Evolutionary conservation across 2,113 vertebrate species (phyloP).

Genomic region (Bambusicola thoracicus): DNA sequence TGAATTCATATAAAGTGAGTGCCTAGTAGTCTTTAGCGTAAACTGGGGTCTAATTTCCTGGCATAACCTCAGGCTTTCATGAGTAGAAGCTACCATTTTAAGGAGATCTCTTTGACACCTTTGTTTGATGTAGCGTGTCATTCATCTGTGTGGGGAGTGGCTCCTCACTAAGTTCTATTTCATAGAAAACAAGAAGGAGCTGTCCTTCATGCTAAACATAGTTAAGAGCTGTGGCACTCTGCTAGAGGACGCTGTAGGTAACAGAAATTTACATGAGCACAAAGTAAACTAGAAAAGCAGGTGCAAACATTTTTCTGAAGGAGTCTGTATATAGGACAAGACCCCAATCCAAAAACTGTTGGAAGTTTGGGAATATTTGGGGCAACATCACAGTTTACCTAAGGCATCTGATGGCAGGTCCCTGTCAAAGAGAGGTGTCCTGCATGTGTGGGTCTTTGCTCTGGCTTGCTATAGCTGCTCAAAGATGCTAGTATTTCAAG

Average conservation of each 20-base stretch:
- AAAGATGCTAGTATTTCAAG: neutral
- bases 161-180: neutral
- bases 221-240: neutral
- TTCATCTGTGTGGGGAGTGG: neutral
- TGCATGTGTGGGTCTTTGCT: neutral
- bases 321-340: neutral
- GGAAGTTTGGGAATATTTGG: neutral
- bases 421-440: neutral
- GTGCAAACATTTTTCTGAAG: neutral
- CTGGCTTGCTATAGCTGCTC: neutral
- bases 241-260: neutral
- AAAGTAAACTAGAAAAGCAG: neutral
- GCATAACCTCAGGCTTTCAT: neutral
- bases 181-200: neutral
- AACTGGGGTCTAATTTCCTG: neutral
- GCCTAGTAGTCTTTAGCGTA: neutral
- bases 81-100: neutral
- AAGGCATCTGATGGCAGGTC: neutral
- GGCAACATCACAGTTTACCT: neutral
- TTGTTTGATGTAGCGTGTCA: neutral
- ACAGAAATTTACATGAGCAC: neutral
- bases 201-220: neutral
- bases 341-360: accelerated
- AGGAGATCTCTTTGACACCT: neutral
- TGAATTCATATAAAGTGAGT: neutral